These are phyloP conservation scores for Apolygus lucorum DNA, from an alignment of 1,140 invertebrate species.

Conservation along the genomic window DNA sequence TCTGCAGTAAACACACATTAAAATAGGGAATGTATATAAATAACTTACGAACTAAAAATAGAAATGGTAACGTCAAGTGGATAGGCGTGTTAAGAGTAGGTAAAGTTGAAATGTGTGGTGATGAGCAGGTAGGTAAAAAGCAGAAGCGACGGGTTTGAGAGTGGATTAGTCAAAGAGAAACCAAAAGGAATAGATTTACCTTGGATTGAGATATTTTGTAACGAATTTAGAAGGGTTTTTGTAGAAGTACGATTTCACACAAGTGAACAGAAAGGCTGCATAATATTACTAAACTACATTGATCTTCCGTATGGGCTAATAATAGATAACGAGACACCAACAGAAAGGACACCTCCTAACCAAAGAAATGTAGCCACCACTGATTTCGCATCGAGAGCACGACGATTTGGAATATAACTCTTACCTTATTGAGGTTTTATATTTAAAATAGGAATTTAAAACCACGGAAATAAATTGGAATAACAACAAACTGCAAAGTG, in stretches of 20 bases:
- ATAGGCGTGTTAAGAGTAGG: not conserved
- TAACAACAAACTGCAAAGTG: too few relatives aligned
- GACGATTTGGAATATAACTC: too few relatives aligned
- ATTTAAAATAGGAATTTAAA: too few relatives aligned
- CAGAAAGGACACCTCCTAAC: too few relatives aligned
- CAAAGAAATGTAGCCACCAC: too few relatives aligned
- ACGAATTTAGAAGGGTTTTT: not conserved
- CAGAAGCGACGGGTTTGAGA: not conserved
- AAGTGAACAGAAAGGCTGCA: too few relatives aligned
- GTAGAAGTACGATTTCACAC: not conserved
- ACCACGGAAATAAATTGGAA: too few relatives aligned
- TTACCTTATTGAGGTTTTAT: too few relatives aligned
- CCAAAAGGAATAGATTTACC: not conserved
- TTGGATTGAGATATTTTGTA: too few relatives aligned
- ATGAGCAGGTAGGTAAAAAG: not conserved
- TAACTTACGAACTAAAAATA: not conserved
- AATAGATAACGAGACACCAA: constrained; percentile 14
- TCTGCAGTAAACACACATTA: not conserved
- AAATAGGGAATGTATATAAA: not conserved
- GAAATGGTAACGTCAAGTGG: not conserved
- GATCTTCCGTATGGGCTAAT: constrained; percentile 18
- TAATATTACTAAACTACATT: not conserved
- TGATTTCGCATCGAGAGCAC: too few relatives aligned
- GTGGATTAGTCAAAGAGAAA: not conserved
- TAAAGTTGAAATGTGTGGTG: not conserved